Evolutionary conservation across 23 tunicate species (phyloP).

Genomic region (Trididemnum nubilum): DNA sequence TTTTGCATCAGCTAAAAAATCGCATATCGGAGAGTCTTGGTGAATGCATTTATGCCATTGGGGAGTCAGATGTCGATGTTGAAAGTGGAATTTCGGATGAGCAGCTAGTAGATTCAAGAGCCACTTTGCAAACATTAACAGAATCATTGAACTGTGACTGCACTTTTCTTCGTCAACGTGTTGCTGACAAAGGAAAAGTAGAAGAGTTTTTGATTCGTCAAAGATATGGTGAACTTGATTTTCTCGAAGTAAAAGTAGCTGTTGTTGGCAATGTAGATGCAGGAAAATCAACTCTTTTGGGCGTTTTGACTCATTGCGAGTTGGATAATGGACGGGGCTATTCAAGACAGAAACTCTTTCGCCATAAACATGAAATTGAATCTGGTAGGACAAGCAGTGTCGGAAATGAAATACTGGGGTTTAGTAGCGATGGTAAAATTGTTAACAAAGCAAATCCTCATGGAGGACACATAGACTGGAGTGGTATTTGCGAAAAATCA

Average conservation of each 20-base stretch:
- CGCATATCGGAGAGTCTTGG: constrained; percentile 78
- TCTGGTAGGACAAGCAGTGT: constrained; percentile 98
- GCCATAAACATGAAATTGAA: constrained; percentile 99
- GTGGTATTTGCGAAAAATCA: constrained; percentile 79
- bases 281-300: constrained; percentile 96
- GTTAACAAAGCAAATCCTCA: constrained; percentile 80
- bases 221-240: constrained; percentile 81
- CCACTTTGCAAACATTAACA: constrained; percentile 60
- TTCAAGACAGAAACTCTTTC: constrained; percentile 94
- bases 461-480: constrained; percentile 97
- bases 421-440: constrained; percentile 75
- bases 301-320: constrained; percentile 96
- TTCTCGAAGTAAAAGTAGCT: constrained; percentile 95
- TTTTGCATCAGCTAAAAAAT: constrained; percentile 56
- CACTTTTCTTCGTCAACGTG: constrained; percentile 67
- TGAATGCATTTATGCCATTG: constrained; percentile 83
- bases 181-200: constrained; percentile 64
- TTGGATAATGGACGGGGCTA: constrained; percentile 98
- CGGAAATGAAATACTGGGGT: constrained; percentile 98
- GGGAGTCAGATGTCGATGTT: constrained; percentile 80
- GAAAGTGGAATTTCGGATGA: constrained; percentile 83
- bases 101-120: constrained; percentile 61
- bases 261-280: constrained; percentile 99
- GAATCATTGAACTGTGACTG: constrained; percentile 81
- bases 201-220: constrained; percentile 74